Conservation (phyloP, 2,797 vertebrate genomes). For the Urosaurus nigricauda region DNA sequence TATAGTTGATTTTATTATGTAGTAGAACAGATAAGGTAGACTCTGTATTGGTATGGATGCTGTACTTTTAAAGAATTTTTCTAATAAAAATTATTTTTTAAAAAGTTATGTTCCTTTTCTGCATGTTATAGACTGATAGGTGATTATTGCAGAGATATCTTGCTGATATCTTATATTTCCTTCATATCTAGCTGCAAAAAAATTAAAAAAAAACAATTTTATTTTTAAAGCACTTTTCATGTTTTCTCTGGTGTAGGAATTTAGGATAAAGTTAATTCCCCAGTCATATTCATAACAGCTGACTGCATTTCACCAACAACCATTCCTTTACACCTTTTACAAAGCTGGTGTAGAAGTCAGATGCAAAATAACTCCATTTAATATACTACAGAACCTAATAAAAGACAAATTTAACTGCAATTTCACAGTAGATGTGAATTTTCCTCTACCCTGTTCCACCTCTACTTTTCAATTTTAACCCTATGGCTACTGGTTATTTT, state of each 20-base stretch:
- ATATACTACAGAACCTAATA: constrained; percentile 39
- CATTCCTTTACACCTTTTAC: constrained; percentile 49
- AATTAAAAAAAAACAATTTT: constrained; percentile 39
- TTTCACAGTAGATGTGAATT: constrained; percentile 57
- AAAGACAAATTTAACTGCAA: constrained; percentile 50
- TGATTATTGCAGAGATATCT: neutral
- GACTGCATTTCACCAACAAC: constrained; percentile 42
- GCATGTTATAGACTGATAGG: constrained; percentile 25
- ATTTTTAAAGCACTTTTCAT: constrained; percentile 24
- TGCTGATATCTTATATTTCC: constrained; percentile 12
- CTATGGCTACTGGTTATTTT: constrained; percentile 11
- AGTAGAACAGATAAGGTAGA: no score
- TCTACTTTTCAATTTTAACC: constrained; percentile 41
- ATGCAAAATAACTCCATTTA: constrained; percentile 50
- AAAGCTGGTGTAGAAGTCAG: constrained; percentile 49
- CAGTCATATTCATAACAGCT: constrained; percentile 46
- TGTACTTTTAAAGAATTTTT: no score
- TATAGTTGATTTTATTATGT: no score
- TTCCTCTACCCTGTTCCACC: constrained; percentile 22
- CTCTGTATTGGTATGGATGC: no score
- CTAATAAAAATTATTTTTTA: no score
- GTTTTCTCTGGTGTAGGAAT: constrained; percentile 21
- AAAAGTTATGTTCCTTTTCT: no score
- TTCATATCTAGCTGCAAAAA: constrained; percentile 10
- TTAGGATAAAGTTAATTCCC: constrained; percentile 50